phyloP scores from a whole-genome alignment of 2,888 invertebrate genomes.

The Ethmia dodecea region DNA sequence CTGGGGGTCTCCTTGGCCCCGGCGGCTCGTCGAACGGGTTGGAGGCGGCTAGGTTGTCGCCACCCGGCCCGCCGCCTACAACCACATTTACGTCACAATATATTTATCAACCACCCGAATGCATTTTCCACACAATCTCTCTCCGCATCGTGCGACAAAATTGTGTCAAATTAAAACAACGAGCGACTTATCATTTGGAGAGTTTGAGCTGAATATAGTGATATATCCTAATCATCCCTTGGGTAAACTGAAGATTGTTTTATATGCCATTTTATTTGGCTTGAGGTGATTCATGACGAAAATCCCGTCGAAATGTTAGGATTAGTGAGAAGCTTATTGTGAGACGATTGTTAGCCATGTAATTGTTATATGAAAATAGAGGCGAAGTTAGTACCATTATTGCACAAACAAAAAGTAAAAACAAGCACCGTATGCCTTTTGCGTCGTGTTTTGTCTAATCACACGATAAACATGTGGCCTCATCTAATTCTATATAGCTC shows the following conservation, averaged over 20 bases:
- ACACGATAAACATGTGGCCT: slow-evolving; percentile 25
- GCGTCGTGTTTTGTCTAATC: slow-evolving; percentile 26
- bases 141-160: no score
- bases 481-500: slow-evolving; percentile 30
- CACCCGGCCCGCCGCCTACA: slow-evolving; percentile 74
- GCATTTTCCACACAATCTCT: background rate
- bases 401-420: slow-evolving; percentile 42
- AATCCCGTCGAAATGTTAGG: no score
- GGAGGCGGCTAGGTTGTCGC: slow-evolving; percentile 89
- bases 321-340: slow-evolving; percentile 56
- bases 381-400: slow-evolving; percentile 26
- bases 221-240: no score
- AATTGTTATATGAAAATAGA: slow-evolving; percentile 11
- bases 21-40: slow-evolving; percentile 91
- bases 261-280: no score
- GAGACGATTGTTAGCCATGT: slow-evolving; percentile 49
- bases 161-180: no score
- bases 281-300: no score
- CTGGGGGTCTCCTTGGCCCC: slow-evolving; percentile 73
- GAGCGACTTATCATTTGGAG: no score
- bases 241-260: no score
- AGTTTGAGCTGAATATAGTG: no score
- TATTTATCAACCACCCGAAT: slow-evolving; percentile 6
- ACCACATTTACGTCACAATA: slow-evolving; percentile 28
- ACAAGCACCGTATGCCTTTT: slow-evolving; percentile 40